Evolutionary conservation across 2,888 invertebrate species (phyloP), one percentile per base, ranked within the genome.

Genomic region (Agrilus biguttatus): DNA sequence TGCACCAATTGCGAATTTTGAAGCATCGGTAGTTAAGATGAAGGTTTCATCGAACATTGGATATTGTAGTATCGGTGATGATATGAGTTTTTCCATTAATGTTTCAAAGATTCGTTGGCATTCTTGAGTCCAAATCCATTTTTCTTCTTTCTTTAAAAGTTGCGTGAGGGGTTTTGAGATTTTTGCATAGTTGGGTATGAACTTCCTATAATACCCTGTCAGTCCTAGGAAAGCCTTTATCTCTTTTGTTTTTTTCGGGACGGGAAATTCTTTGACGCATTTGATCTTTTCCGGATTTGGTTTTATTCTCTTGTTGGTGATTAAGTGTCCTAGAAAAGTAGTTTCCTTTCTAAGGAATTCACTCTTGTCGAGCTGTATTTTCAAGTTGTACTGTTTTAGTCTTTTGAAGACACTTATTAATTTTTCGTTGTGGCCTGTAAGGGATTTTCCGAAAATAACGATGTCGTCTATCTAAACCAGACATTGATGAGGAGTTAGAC

Each of bases 291-390:
- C 48, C 5, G 58, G 60, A 44, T 61, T 55, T 1, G 64, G 62
- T 41, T 54, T 58, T 0, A 60, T 54, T 23, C 58, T 60, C 41
- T 63, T 53, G 23, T 44, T 52, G 1, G 59, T 52, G 5, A 65
- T 59, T 1, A 61, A 50, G 36, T 61, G 62, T 5, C 65, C 63
- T 28, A 65, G 40, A 40, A 59, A 64, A 1, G 55, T 54, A 17
- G 62, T 55, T 54, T 61, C 57, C 17, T 47, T 44, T 8, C 55
- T 41, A 0, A 59, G 39, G 36, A 62, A 61, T 49, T 61, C 55
- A 28, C 56, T 58, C 47, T 61, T 61, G 13, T 59, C 57, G 1
- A 57, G 56, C 46, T 62, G 58, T 1, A 63, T 14, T 49, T 62
- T 52, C 12, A 55, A 40, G 36, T 49, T 49, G 38, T 42, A 14